A percentile compares a stretch with the other conserved stretches of the same genome.
These are phyloP conservation scores for Gambusia holbrooki DNA, from an alignment of 2,113 vertebrate species.

Conservation along the genomic window DNA sequence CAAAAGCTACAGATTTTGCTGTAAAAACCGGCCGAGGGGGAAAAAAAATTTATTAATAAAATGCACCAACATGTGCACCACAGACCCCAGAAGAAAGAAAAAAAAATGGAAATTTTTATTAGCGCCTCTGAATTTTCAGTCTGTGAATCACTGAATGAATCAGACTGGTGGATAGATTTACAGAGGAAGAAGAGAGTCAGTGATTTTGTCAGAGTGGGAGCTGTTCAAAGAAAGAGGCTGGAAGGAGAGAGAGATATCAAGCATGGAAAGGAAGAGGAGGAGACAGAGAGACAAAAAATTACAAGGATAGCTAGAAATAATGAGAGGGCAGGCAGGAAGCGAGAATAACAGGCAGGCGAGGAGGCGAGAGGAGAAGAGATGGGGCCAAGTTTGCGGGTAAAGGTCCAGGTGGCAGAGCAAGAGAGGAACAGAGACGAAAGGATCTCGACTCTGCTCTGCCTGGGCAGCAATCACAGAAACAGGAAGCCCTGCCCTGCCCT, in stretches of 20 bases:
- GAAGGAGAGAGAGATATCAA: conserved; percentile 17
- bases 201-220: conserved; percentile 7
- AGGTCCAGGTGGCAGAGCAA: conserved; percentile 61
- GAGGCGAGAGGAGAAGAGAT: conserved; percentile 29
- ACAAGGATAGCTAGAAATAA: conserved; percentile 43
- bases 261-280: conserved; percentile 38
- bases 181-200: conserved; percentile 16
- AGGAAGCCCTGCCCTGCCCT: conserved; percentile 71
- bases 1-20: conserved; percentile 55
- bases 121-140: conserved; percentile 63
- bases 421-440: conserved; percentile 55
- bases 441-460: conserved; percentile 44
- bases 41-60: conserved; percentile 18
- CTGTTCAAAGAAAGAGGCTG: conserved; percentile 10
- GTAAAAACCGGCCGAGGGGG: conserved; percentile 48
- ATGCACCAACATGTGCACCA: conserved; percentile 53
- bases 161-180: conserved; percentile 30
- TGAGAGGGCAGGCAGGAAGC: conserved; percentile 55
- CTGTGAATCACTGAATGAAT: conserved; percentile 62
- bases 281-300: conserved; percentile 39
- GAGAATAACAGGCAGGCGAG: conserved; percentile 32
- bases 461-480: conserved; percentile 61
- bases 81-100: conserved; percentile 60
- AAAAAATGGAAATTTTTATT: conserved; percentile 56
- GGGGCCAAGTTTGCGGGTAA: conserved; percentile 47